phyloP scores from a whole-genome alignment of 2,888 invertebrate species.

The Epinotia nisella region DNA sequence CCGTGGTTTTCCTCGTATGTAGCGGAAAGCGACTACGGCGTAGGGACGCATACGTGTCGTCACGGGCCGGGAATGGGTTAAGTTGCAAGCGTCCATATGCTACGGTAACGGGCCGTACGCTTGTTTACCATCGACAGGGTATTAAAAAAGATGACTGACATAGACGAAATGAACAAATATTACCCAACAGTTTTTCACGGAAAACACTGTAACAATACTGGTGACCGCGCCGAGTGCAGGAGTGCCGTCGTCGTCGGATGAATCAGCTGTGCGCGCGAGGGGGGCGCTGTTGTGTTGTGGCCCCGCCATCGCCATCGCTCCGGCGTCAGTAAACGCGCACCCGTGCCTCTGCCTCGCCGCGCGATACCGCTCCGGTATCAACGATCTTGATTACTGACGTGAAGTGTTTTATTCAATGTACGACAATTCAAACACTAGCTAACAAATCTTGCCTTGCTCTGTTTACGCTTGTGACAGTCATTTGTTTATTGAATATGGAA shows the following conservation, averaged over 20 bases:
- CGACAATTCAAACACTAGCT: conserved; percentile 13
- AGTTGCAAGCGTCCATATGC: no score
- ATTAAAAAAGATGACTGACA: no score
- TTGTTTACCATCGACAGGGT: no score
- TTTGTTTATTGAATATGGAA: conserved; percentile 26
- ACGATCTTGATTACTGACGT: conserved; percentile 36
- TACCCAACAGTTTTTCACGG: not conserved
- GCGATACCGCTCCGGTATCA: conserved; percentile 47
- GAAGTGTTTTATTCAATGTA: conserved; percentile 35
- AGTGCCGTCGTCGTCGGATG: conserved; percentile 48
- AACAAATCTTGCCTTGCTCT: conserved; percentile 36
- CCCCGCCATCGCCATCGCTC: conserved; percentile 51
- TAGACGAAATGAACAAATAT: not conserved
- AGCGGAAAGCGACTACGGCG: no score
- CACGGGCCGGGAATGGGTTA: no score
- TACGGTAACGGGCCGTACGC: no score
- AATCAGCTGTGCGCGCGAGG: conserved; percentile 76
- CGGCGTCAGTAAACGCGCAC: conserved; percentile 65
- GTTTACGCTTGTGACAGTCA: conserved; percentile 44
- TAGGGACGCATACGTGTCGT: no score
- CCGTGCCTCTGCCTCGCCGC: conserved; percentile 55
- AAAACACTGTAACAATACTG: not conserved
- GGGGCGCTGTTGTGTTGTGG: conserved; percentile 56
- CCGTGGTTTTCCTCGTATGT: no score
- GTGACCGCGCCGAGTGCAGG: not conserved